These are phyloP conservation scores for Rynchops niger DNA, from an alignment of 2,113 vertebrate species.

Conservation along the genomic window DNA sequence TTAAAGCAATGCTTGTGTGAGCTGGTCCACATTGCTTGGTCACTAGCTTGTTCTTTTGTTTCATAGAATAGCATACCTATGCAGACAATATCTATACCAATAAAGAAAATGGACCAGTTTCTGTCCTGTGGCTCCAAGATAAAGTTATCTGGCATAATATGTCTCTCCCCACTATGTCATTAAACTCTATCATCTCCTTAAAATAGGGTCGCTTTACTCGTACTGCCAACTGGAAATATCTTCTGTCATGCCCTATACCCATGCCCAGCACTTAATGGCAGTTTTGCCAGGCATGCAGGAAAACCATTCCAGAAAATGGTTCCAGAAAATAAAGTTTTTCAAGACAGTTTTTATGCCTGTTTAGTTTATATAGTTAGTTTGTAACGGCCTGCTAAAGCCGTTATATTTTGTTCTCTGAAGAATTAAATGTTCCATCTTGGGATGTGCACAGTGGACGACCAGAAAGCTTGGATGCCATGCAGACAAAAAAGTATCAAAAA, in stretches of 20 bases:
- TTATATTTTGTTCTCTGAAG: background rate
- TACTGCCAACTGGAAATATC: background rate
- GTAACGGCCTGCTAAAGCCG: accelerated
- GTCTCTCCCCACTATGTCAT: background rate
- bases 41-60: background rate
- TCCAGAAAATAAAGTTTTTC: background rate
- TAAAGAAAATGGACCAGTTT: background rate
- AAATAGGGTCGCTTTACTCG: background rate
- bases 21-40: background rate
- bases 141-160: background rate
- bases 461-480: background rate
- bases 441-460: background rate
- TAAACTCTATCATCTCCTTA: background rate
- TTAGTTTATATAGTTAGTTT: background rate
- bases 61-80: background rate
- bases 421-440: background rate
- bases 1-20: background rate
- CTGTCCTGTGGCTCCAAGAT: background rate
- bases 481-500: background rate
- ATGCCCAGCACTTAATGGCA: background rate
- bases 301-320: background rate
- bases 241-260: background rate
- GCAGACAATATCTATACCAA: background rate
- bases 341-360: background rate
- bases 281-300: background rate